A percentile compares a stretch with the other conserved stretches of the same genome.
These are phyloP conservation scores for Andrena trimmerana DNA, from an alignment of 2,888 invertebrate genomes.

Conservation along the genomic window DNA sequence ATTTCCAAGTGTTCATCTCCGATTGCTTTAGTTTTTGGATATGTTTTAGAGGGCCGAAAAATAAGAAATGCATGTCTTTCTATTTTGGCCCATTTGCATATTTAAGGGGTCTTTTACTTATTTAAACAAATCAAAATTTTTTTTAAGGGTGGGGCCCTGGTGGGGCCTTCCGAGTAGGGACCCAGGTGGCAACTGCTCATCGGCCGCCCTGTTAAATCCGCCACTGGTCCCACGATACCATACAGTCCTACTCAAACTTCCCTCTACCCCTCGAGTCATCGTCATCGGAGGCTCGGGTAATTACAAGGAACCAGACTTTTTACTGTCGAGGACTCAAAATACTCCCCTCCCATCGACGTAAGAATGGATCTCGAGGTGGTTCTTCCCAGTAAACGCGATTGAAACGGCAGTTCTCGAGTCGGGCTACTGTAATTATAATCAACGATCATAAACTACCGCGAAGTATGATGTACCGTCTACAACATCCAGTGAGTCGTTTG, in stretches of 20 bases:
- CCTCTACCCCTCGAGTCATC: background rate
- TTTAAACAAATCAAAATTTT: too few species aligned
- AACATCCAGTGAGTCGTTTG: conserved; percentile 49
- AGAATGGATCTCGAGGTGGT: conserved; percentile 1
- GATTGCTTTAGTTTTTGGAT: too few species aligned
- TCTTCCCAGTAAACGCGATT: conserved; percentile 36
- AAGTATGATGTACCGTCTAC: background rate
- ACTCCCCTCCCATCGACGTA: too few species aligned
- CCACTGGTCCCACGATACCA: background rate
- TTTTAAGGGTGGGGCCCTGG: too few species aligned
- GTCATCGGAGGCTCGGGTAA: background rate
- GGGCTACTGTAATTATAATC: conserved; percentile 75
- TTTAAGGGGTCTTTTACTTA: too few species aligned
- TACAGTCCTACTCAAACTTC: conserved; percentile 3
- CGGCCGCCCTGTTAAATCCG: too few species aligned
- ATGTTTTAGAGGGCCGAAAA: too few species aligned
- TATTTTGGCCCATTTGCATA: too few species aligned
- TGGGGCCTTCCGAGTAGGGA: too few species aligned
- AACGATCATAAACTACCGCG: conserved; percentile 57
- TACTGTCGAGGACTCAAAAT: background rate
- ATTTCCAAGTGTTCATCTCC: too few species aligned
- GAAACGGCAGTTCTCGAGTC: background rate
- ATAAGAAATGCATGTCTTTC: too few species aligned
- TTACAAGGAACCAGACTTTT: background rate
- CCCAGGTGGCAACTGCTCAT: too few species aligned